A percentile compares a stretch with the other conserved stretches of the same genome.
These are phyloP conservation scores for Phymastichus coffea DNA, from an alignment of 1,140 invertebrate species.

Conservation along the genomic window DNA sequence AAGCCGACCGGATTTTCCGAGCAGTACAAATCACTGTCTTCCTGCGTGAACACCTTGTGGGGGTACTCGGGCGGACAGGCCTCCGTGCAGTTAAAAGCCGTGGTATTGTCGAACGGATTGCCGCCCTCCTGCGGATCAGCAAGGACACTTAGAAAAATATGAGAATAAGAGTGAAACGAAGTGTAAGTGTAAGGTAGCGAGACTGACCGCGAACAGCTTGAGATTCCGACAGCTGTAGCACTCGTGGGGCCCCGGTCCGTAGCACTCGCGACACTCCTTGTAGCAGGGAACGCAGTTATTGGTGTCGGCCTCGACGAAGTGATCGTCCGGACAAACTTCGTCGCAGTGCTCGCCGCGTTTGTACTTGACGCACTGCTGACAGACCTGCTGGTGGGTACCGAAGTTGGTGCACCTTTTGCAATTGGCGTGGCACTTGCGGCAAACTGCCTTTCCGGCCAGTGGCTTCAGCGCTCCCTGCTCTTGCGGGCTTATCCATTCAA, in stretches of 20 bases:
- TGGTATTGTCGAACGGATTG: constrained; percentile 59
- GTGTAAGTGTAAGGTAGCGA: not conserved
- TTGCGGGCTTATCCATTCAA: constrained; percentile 78
- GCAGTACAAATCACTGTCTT: constrained; percentile 78
- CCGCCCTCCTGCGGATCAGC: constrained; percentile 60
- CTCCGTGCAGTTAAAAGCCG: constrained; percentile 82
- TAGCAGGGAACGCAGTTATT: constrained; percentile 79
- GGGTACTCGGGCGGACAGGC: constrained; percentile 78
- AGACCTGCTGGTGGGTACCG: constrained; percentile 82
- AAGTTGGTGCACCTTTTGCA: constrained; percentile 87
- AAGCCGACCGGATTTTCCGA: constrained; percentile 62
- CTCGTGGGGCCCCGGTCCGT: constrained; percentile 73
- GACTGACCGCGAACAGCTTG: constrained; percentile 70
- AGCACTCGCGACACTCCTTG: constrained; percentile 80
- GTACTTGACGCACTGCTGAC: constrained; percentile 81
- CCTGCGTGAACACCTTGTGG: constrained; percentile 74
- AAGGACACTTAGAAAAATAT: too few relatives aligned
- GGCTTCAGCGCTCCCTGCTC: constrained; percentile 69
- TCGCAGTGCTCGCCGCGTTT: constrained; percentile 88
- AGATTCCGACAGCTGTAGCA: constrained; percentile 85
- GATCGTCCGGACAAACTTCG: constrained; percentile 82
- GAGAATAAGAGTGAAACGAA: too few relatives aligned
- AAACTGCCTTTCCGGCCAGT: constrained; percentile 78
- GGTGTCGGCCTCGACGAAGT: constrained; percentile 74
- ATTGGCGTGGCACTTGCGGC: constrained; percentile 85